A percentile compares a stretch with the other conserved stretches of the same genome.
phyloP scores from a whole-genome alignment of 2,797 vertebrate species.

The Scolopax rusticola region DNA sequence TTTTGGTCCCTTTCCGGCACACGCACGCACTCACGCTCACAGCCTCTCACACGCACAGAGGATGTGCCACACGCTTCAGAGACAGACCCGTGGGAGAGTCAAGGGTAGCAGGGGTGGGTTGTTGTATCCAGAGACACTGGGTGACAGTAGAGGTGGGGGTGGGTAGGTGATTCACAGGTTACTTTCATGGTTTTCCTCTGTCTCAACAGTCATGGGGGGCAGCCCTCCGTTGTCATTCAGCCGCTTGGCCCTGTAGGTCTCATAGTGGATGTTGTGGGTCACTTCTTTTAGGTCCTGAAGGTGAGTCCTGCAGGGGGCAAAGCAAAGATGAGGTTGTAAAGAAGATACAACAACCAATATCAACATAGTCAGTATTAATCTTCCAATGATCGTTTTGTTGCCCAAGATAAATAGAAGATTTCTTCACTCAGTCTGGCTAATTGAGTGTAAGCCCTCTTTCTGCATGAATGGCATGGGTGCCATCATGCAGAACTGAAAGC shows the following conservation, averaged over 20 bases:
- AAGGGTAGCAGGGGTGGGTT: slow-evolving; percentile 53
- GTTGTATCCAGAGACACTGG: not conserved
- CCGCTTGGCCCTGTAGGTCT: slow-evolving; percentile 95
- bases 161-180: slow-evolving; percentile 85
- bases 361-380: not conserved
- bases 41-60: not conserved
- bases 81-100: slow-evolving; percentile 57
- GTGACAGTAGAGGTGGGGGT: not conserved
- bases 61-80: slow-evolving; percentile 66
- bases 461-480: not conserved
- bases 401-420: not conserved
- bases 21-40: not conserved
- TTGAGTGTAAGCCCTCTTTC: not conserved
- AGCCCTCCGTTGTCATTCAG: slow-evolving; percentile 96
- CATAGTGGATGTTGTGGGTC: slow-evolving; percentile 98
- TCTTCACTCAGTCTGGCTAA: not conserved
- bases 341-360: not conserved
- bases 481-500: not conserved
- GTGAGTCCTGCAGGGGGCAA: slow-evolving; percentile 86
- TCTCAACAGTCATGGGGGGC: slow-evolving; percentile 87
- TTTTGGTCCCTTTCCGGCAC: slow-evolving; percentile 32
- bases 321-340: not conserved
- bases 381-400: not conserved
- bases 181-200: slow-evolving; percentile 85
- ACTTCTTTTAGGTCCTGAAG: slow-evolving; percentile 98